Base-by-base conservation (phyloP, 2,797 vertebrate species). In the Chelon auratus region DNA sequence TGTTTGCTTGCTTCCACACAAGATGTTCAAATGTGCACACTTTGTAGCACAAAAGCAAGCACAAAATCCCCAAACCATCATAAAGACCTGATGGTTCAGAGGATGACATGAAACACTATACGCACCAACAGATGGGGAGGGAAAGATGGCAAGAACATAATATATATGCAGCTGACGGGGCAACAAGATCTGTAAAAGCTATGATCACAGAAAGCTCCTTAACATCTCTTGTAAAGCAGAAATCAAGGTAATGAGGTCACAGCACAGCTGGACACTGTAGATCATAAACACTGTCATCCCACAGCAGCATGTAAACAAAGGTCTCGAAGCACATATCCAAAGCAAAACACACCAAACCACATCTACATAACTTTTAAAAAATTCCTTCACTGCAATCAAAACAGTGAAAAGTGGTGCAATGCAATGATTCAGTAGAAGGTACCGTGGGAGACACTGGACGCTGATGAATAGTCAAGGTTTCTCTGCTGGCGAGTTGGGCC, bases 221-320 rank as follows among this genome's bases (percentile, higher is more conserved):
- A 59, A n/a, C 47, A 9, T 51, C 51, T 20, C 4, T 17, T 37
- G 10, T 42, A 5, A 1, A 36, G 63, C 20, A 62, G 47, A 77
- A 84, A 72, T 72, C 73, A 52, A 72, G 62, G 36, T 74, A 87
- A 89, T 65, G 77, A 87, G 86, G 90, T 91, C 92, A 88, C 36
- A n/a, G 65, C 86, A 85, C 87, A 87, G 89, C 81, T 87, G 89
- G 88, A 78, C 78, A 43, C 54, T 50, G 40, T 71, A 65, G 83
- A 84, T 82, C 68, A 64, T 33, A 70, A 66, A 42, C 45, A 1
- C 45, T 14, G 33, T 65, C 74, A 56, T 60, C 57, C 51, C 36
- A 57, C 55, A 64, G 74, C 72, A 66, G 62, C 62, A 9, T 30
- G 62, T 84, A 80, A 82, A 88, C 84, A 87, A 83, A 58, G 57